Evolutionary conservation across 2,113 vertebrate genomes (phyloP).

Genomic region (Hymenochirus boettgeri): DNA sequence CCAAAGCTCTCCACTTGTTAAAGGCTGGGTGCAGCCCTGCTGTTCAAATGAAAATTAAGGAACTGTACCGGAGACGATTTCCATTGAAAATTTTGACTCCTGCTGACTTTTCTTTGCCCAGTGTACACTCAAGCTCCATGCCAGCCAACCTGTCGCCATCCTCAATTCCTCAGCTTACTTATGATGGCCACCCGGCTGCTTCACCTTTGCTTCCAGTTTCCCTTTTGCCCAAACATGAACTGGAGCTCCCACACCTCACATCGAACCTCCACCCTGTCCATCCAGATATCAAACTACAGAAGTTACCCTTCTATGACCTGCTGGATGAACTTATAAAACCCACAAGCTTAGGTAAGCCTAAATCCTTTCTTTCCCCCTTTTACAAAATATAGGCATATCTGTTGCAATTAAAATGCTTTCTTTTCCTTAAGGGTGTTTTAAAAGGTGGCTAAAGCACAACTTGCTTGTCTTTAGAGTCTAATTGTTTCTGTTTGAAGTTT

Average conservation of each 20-base stretch:
- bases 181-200: slow-evolving; percentile 80
- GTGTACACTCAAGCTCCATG: slow-evolving; percentile 82
- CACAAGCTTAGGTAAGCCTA: slow-evolving; percentile 87
- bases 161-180: slow-evolving; percentile 79
- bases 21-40: slow-evolving; percentile 96
- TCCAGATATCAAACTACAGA: slow-evolving; percentile 95
- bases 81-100: slow-evolving; percentile 93
- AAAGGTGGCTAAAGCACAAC: no score
- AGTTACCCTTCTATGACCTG: slow-evolving; percentile 95
- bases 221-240: slow-evolving; percentile 93
- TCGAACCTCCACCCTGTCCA: slow-evolving; percentile 91
- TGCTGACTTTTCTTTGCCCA: slow-evolving; percentile 80
- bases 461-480: no score
- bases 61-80: slow-evolving; percentile 93
- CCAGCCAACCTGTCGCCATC: slow-evolving; percentile 77
- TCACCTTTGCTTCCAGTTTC: slow-evolving; percentile 90
- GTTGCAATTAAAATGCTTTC: no score
- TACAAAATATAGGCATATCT: no score
- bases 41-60: slow-evolving; percentile 98
- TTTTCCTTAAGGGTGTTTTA: no score
- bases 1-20: slow-evolving; percentile 91
- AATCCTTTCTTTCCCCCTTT: no score
- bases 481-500: no score
- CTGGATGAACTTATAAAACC: slow-evolving; percentile 97
- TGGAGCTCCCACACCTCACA: slow-evolving; percentile 88